phyloP scores from a whole-genome alignment of 2,888 invertebrate species.

The Ctena decussata region DNA sequence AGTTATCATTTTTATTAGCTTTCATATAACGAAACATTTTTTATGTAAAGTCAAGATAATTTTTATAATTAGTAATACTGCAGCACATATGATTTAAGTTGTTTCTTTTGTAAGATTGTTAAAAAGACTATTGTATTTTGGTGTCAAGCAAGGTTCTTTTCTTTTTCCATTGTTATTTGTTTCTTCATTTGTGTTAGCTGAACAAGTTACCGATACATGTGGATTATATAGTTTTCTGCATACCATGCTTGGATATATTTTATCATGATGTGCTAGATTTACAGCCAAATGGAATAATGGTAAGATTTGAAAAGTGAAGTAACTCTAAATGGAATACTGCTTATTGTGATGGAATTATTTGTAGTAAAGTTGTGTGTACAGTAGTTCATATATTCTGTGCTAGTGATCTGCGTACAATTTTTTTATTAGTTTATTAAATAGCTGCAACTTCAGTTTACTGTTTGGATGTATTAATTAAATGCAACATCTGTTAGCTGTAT shows the following conservation, averaged over 20 bases:
- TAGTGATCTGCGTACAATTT: not conserved
- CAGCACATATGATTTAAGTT: too few species aligned
- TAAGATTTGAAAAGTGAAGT: not conserved
- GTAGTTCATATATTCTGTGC: not conserved
- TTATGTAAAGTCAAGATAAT: too few species aligned
- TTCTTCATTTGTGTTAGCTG: not conserved
- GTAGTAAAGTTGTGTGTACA: not conserved
- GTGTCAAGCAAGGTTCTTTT: conserved; percentile 1
- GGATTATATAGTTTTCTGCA: not conserved
- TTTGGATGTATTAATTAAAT: not conserved
- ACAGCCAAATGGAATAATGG: not conserved
- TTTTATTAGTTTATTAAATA: not conserved
- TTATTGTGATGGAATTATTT: conserved; percentile 7
- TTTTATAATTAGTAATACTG: too few species aligned
- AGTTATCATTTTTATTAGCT: too few species aligned
- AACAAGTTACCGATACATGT: not conserved
- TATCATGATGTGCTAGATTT: not conserved
- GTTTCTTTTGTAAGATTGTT: too few species aligned
- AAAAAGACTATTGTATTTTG: too few species aligned
- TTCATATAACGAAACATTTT: too few species aligned
- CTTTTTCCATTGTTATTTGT: not conserved
- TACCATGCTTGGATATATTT: conserved; percentile 7
- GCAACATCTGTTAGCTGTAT: not conserved
- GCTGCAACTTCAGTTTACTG: not conserved
- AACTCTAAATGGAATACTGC: not conserved